Evolutionary conservation across 1,140 invertebrate species (phyloP), one percentile per base, ranked within the genome.

Genomic region (Brachionus paranguensis): DNA sequence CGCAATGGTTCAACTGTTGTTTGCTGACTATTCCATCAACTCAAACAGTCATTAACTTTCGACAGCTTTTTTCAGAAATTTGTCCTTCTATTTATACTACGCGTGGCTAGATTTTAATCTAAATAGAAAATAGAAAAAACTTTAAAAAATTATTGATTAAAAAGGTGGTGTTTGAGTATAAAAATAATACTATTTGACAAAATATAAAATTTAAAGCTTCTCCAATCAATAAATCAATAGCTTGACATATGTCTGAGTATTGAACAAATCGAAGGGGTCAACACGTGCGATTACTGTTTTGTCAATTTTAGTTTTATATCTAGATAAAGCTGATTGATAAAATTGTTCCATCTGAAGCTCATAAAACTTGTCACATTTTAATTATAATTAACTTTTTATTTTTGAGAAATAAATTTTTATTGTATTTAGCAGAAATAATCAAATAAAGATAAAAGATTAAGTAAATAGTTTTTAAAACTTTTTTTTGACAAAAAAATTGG

Each of bases 201-300:
- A 47, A 47, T 37, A 47, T 45, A 47, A 47, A 11, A 29, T 11
- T 64, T n/a, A 1, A 29, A 68, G 12, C n/a, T 68, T 29, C 33
- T 68, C 64, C 64, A 68, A 68, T 68, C 64, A 68, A 68, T 68
- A 68, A 68, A 68, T 68, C 64, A 33, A 68, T 68, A 68, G 11
- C 37, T 29, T 68, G 64, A 68, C 64, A 68, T 68, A 68, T 68
- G 64, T 33, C 27, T 29, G 33, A 47, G 45, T 47, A 47, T 14
- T n/a, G 45, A 37, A 37, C 33, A 37, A 37, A 37, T 37, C 33
- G 33, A 37, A 29, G 24, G 12, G 64, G 20, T 14, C 27, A 29
- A 47, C 45, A 33, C 64, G 64, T 68, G 64, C 64, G 64, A 68
- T 68, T 68, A 68, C 64, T 68, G 64, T 68, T 68, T 24, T 68